Evolutionary conservation across 2,797 vertebrate species (phyloP), one percentile per base, ranked within the genome.

Genomic region (Manis crassicaudata): DNA sequence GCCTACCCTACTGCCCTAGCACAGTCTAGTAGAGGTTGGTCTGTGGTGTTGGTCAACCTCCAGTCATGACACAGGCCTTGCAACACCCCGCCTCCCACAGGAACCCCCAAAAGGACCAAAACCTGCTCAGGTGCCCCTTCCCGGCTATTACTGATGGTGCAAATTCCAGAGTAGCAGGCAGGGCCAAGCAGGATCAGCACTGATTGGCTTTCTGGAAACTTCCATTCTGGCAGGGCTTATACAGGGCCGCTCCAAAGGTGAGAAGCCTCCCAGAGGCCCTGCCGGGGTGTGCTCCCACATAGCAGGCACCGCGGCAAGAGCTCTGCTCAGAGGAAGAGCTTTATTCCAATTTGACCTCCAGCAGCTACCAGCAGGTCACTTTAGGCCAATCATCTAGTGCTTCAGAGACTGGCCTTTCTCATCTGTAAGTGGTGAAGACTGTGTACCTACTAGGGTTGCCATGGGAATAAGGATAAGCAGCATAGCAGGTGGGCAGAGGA

Each of bases 241-340:
- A 4, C 27, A 32, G 32, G 70, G 8, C 5, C 6, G 35, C 46
- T 46, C 50, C 37, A 29, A 68, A 68, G 54, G 73, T 10, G 3
- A 40, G 62, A 52, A 52, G 58, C 60, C 62, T 77, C 7, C 3
- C 27, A 37, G 40, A 60, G 13, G n/a, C 50, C 35, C 10, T 40
- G 35, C 5, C 75, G 0, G 1, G 11, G 58, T 12, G 14, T 0
- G 8, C 11, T 21, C 40, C n/a, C 18, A 5, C n/a, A n/a, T 1
- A 40, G 79, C 27, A 13, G 12, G 8, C 43, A 6, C 14, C 1
- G 5, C n/a, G 79, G 60, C 16, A 40, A 27, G n/a, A 76, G 32
- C 5, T 1, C 7, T 7, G 17, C 37, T n/a, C 72, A 6, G 87
- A 20, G 27, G 0, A 5, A 62, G 62, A 2, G 29, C 54, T 84